These are phyloP conservation scores for Byasa hedistus DNA, from an alignment of 2,888 invertebrate species.

Conservation along the genomic window DNA sequence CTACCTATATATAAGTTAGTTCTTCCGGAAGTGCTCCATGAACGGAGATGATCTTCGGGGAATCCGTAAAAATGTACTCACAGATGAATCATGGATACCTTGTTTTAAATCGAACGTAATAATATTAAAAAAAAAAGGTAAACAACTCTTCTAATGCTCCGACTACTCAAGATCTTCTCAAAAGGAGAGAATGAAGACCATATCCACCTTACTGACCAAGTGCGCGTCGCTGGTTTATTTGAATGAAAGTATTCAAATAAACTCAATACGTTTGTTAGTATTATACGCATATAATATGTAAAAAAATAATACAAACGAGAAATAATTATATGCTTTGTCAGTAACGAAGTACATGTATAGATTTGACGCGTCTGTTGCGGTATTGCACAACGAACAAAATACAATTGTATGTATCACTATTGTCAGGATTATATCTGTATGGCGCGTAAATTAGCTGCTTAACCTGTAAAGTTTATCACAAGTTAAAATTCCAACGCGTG, in stretches of 20 bases:
- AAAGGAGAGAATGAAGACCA: too few relatives aligned
- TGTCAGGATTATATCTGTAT: not conserved
- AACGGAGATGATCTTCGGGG: not conserved
- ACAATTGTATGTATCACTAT: not conserved
- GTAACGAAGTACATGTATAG: not conserved
- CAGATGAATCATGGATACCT: not conserved
- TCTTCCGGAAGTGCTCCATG: not conserved
- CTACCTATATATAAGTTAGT: not conserved
- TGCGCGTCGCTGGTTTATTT: too few relatives aligned
- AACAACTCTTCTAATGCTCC: too few relatives aligned
- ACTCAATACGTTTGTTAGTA: too few relatives aligned
- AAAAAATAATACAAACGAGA: too few relatives aligned
- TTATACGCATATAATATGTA: too few relatives aligned
- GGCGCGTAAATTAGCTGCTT: not conserved
- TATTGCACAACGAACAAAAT: not conserved
- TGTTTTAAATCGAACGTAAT: not conserved
- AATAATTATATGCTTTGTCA: not conserved
- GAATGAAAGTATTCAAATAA: too few relatives aligned
- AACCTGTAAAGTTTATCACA: not conserved
- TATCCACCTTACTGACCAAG: too few relatives aligned
- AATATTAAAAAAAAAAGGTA: too few relatives aligned
- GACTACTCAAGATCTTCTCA: too few relatives aligned
- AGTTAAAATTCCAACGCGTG: slow-evolving; percentile 30
- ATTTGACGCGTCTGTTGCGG: not conserved
- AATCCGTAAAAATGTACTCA: not conserved